Evolutionary conservation across 2,113 vertebrate genomes (phyloP).

Genomic region (Ornithorhynchus anatinus): DNA sequence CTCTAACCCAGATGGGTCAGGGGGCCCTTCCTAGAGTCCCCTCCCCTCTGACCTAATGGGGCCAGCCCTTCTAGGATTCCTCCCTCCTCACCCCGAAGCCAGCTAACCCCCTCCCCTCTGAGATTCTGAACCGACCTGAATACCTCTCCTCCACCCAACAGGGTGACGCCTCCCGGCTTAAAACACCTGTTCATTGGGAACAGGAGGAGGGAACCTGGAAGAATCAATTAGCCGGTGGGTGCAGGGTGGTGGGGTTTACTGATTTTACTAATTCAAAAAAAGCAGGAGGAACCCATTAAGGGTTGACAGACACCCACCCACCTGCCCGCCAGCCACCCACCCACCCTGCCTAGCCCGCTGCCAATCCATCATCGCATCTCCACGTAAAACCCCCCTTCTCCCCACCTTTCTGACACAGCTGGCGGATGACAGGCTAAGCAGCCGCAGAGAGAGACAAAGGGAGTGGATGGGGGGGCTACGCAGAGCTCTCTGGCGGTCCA

Average conservation of each 20-base stretch:
- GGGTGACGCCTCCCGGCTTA: background rate
- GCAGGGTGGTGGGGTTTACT: background rate
- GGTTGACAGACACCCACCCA: background rate
- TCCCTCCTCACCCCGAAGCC: background rate
- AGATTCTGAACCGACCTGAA: background rate
- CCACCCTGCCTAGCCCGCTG: background rate
- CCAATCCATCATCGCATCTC: rapidly evolving
- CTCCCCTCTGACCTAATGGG: no score
- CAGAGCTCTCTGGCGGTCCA: background rate
- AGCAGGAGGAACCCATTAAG: rapidly evolving
- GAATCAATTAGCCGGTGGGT: background rate
- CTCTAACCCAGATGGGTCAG: background rate
- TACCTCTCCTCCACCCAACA: no score
- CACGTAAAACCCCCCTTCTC: rapidly evolving
- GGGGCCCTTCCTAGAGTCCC: no score
- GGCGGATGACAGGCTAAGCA: no score
- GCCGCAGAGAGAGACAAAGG: no score
- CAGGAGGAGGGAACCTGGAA: rapidly evolving
- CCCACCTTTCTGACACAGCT: rapidly evolving
- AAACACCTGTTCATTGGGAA: background rate
- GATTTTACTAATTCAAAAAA: background rate
- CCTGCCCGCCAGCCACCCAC: background rate
- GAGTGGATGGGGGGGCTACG: no score
- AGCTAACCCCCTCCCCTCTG: background rate
- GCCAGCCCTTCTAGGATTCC: background rate